Percentiles rank a stretch among this genome's conserved stretches.
phyloP scores from a whole-genome alignment of 2,797 vertebrate species.

The Pygocentrus nattereri region DNA sequence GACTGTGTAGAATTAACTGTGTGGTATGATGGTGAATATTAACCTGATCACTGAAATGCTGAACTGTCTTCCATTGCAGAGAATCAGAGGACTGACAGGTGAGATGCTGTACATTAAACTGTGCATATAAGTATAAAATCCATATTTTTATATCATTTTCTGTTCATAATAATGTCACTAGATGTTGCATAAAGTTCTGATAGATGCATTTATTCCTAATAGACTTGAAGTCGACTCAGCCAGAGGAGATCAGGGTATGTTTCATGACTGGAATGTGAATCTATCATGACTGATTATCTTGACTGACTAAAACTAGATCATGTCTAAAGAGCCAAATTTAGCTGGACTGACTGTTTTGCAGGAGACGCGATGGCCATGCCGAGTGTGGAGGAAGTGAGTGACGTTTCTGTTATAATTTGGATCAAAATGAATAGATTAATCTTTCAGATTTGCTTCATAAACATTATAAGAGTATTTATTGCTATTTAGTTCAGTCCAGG shows the following conservation, averaged over 20 bases:
- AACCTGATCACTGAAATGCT: too few relatives aligned
- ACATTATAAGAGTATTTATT: background rate
- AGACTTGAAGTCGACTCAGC: background rate
- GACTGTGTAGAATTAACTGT: too few relatives aligned
- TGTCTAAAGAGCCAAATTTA: too few relatives aligned
- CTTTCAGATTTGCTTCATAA: background rate
- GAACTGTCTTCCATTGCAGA: constrained; percentile 20
- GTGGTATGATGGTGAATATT: too few relatives aligned
- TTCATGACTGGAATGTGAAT: background rate
- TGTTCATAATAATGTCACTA: too few relatives aligned
- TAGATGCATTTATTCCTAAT: background rate
- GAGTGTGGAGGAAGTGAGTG: constrained; percentile 1
- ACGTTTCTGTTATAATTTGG: background rate
- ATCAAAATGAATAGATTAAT: background rate
- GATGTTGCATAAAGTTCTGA: too few relatives aligned
- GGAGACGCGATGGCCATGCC: background rate
- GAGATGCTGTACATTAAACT: background rate
- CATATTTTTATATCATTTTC: too few relatives aligned
- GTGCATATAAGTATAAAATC: too few relatives aligned
- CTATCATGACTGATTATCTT: background rate
- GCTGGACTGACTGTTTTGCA: background rate
- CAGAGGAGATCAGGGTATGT: background rate
- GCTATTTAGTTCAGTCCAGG: background rate
- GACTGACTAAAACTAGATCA: background rate
- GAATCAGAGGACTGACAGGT: constrained; percentile 10